Evolutionary conservation across 53 echinoderm and acorn worm species (phyloP), one percentile per base, ranked within the genome.

Genomic region (Mesocentrotus franciscanus): DNA sequence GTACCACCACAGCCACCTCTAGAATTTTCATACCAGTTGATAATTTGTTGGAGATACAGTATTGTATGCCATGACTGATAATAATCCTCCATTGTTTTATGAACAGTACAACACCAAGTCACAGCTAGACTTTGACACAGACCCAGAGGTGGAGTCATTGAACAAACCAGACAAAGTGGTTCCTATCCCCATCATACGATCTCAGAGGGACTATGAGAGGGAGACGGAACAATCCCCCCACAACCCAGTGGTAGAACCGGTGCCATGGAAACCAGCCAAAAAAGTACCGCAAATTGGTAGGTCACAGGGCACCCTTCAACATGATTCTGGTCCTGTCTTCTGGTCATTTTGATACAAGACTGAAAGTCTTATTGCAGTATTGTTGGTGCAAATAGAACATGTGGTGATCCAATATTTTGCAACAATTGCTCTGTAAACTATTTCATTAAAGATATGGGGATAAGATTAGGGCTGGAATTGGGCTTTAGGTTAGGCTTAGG

Each of bases 141-240:
- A 99, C 92, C 99, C 99, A 12, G 99, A 99, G 95, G 89, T 99
- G 60, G 99, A 99, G 84, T 96, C 96, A 13, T 91, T 99, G 20
- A 99, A 96, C 96, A 97, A 97, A 85, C 98, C 98, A 2, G 97
- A 97, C 95, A 97, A 99, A 57, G 97, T 96, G 61, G 97, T 98
- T 14, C 99, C 99, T n/a, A 97, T 99, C 56, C 99, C 97, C 72
- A 96, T 99, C 90, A 99, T 99, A 70, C 93, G 99, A 72, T 97
- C 97, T 36, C 99, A 99, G 85, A 89, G 97, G 94, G 99, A 99
- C 83, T 97, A 96, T 93, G 99, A 99, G 85, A 85, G 99, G 62
- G 99, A 99, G 96, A 95, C 99, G 60, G 99, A 99, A 91, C 99
- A 98, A 95, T 98, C 98, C 2, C 99, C 99, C 20, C 97, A 99